Base-by-base conservation (phyloP, 2,888 invertebrate species). In the Stegana nigrithorax region DNA sequence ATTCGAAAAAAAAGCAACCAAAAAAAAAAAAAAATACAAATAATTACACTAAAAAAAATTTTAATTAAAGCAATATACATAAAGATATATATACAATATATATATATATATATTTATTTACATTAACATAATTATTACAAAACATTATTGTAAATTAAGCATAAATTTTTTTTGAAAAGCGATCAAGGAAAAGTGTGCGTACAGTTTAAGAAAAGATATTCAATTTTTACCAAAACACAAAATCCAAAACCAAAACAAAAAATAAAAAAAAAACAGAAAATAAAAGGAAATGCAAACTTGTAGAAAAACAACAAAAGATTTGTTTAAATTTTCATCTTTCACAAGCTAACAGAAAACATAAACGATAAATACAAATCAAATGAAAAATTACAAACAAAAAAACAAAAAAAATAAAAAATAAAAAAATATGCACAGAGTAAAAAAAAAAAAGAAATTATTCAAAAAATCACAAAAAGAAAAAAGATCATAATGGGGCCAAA, bases 401-500 rank as follows among this genome's bases (percentile, higher is more conserved):
- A 58, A 32, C 21, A 17, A 58, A 36, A 12, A 47, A 56, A 59
- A 36, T 42, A 45, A 55, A 7, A 56, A 29, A 29, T 39, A 57
- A 45, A 29, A 7, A 29, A 7, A 29, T 29, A 29, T 29, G 10
- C 10, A 23, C 23, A 39, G 4, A 47, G 23, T 21, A n/a, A 19
- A n/a, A 14, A 7, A 23, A 25, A 42, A 53, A 63, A 59, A 6
- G 25, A 56, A 67, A 61, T 7, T 36, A 42, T 39, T 42, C 12
- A 51, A 59, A 60, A 59, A 65, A 67, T 21, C 12, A 64, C 64
- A 59, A 36, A 42, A 64, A 56, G 63, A 66, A 62, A 58, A 59
- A 58, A 58, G 44, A 57, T 26, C 50, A 64, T 44, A 72, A 85
- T 81, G 85, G 86, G 85, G 85, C 84, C 85, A 83, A 72, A 77